phyloP scores from a whole-genome alignment of 2,113 vertebrate species.

The Aphyosemion australe region DNA sequence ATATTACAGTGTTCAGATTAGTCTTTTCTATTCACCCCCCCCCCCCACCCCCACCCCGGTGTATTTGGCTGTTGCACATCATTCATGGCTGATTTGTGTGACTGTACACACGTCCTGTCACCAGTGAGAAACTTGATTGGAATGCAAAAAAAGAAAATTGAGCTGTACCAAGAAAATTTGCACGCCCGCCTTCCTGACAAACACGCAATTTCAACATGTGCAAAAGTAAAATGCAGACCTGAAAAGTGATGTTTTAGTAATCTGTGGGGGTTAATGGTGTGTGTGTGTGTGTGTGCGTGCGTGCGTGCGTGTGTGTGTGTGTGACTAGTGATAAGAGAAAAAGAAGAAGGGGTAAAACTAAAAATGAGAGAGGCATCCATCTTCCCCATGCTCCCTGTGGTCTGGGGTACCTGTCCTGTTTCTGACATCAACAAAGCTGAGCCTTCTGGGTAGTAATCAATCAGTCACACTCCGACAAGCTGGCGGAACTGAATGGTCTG shows the following conservation, averaged over 20 bases:
- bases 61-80: not conserved
- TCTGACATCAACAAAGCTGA: slow-evolving; percentile 73
- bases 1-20: slow-evolving; percentile 1
- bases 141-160: slow-evolving; percentile 24
- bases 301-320: slow-evolving; percentile 12
- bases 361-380: slow-evolving; percentile 68
- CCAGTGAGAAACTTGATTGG: slow-evolving; percentile 15
- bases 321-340: slow-evolving; percentile 15
- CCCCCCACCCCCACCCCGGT: too few relatives aligned
- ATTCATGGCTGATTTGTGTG: not conserved
- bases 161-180: slow-evolving; percentile 22
- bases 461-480: slow-evolving; percentile 73
- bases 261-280: slow-evolving; percentile 28
- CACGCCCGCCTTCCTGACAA: slow-evolving; percentile 5
- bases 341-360: not conserved
- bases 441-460: slow-evolving; percentile 78
- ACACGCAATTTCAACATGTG: not conserved
- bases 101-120: not conserved
- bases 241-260: slow-evolving; percentile 21
- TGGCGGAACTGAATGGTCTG: slow-evolving; percentile 61
- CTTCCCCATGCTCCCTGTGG: slow-evolving; percentile 58
- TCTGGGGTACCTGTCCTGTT: slow-evolving; percentile 73
- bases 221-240: not conserved
- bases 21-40: not conserved
- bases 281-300: slow-evolving; percentile 20